Conservation (phyloP, 1,140 invertebrate species). For the Himalopsyche phryganea region DNA sequence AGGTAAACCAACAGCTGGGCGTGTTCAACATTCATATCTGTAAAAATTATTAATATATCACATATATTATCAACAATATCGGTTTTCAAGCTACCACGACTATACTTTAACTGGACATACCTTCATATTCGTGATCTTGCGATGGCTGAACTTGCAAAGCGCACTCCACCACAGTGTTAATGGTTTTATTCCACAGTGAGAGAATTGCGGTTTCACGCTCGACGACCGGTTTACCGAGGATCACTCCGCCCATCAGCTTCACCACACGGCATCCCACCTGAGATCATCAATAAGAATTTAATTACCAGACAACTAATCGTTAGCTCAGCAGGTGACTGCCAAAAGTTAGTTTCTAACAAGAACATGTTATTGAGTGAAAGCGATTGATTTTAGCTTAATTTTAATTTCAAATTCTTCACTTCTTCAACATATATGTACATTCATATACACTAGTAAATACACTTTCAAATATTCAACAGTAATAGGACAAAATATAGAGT, state of each 20-base stretch:
- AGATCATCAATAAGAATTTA: neutral
- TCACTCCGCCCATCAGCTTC: constrained; percentile 68
- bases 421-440: no score
- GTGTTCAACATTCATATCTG: constrained; percentile 94
- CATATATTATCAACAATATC: neutral
- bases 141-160: constrained; percentile 58
- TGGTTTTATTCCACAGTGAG: constrained; percentile 84
- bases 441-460: no score
- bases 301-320: no score
- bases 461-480: no score
- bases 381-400: no score
- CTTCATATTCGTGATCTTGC: constrained; percentile 65
- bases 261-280: constrained; percentile 82
- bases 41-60: constrained; percentile 35
- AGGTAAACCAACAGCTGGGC: constrained; percentile 89
- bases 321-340: no score
- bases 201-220: constrained; percentile 87
- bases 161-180: constrained; percentile 82
- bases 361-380: no score
- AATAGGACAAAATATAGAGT: no score
- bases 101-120: constrained; percentile 39
- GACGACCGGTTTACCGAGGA: constrained; percentile 74
- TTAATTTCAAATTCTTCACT: no score
- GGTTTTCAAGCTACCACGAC: no score
- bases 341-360: no score